Evolutionary conservation across 2,113 vertebrate species (phyloP).

Genomic region (Podarcis raffonei): DNA sequence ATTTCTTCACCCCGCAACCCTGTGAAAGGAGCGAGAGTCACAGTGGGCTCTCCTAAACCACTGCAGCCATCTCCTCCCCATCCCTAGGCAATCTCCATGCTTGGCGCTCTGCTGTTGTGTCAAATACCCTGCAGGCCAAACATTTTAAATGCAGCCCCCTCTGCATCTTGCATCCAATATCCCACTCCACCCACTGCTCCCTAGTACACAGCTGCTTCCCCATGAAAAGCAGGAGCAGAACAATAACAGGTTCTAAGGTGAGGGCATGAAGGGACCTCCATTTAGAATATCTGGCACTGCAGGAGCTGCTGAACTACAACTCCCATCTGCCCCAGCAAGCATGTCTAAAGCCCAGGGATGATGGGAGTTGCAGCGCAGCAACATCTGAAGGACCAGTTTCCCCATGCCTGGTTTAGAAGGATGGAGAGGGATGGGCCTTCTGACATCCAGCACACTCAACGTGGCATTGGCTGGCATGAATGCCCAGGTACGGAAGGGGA

Average conservation of each 20-base stretch:
- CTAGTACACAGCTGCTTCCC: neutral
- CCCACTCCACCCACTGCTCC: neutral
- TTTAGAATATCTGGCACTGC: neutral
- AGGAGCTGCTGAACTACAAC: too few species aligned
- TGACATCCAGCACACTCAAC: neutral
- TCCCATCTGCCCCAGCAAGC: too few species aligned
- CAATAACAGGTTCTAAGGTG: neutral
- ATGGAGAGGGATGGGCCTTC: too few species aligned
- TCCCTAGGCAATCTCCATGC: neutral
- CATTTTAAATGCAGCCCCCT: neutral
- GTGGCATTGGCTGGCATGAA: too few species aligned
- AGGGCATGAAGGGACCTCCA: neutral
- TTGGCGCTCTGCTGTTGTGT: neutral
- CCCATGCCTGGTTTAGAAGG: too few species aligned
- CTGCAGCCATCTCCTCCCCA: neutral
- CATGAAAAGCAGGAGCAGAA: too few species aligned
- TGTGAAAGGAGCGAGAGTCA: too few species aligned
- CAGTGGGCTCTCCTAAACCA: neutral
- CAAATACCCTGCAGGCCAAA: neutral
- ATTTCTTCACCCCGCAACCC: neutral
- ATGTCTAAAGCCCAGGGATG: too few species aligned
- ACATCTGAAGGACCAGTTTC: too few species aligned
- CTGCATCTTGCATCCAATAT: neutral
- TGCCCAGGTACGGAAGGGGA: neutral
- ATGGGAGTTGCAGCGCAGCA: too few species aligned